phyloP scores from a whole-genome alignment of 2,888 invertebrate genomes.

The Aphodius sticticus region DNA sequence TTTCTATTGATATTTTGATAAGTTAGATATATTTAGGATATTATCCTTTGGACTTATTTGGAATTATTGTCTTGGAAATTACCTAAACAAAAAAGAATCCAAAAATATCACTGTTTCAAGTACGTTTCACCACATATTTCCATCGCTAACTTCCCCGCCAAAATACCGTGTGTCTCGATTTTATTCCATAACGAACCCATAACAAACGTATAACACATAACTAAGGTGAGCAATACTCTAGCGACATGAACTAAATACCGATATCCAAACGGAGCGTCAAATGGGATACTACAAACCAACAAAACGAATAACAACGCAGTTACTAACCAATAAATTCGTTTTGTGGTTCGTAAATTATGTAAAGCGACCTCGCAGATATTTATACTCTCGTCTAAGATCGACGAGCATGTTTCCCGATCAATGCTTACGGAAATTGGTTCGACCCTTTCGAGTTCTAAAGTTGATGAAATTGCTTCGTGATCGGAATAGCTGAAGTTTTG shows the following conservation, averaged over 20 bases:
- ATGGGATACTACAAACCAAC: conserved; percentile 63
- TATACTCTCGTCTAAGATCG: conserved; percentile 66
- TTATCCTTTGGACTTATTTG: conserved; percentile 14
- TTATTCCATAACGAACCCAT: conserved; percentile 86
- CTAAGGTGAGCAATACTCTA: conserved; percentile 69
- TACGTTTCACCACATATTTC: conserved; percentile 59
- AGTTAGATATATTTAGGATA: background rate
- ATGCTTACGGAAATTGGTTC: conserved; percentile 38
- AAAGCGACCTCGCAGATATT: conserved; percentile 68
- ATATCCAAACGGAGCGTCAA: conserved; percentile 59
- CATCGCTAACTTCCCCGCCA: conserved; percentile 77
- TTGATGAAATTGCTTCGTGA: conserved; percentile 84
- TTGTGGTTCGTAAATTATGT: conserved; percentile 61
- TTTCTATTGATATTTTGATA: too few species aligned
- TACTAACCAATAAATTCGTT: conserved; percentile 63
- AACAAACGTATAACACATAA: conserved; percentile 73
- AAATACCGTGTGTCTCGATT: conserved; percentile 80
- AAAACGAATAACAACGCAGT: conserved; percentile 64
- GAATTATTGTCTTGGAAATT: conserved; percentile 15
- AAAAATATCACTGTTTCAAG: background rate
- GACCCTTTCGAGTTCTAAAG: conserved; percentile 53
- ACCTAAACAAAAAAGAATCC: background rate
- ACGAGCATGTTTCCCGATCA: conserved; percentile 40
- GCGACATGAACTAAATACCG: conserved; percentile 65
- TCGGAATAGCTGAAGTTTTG: conserved; percentile 84